Evolutionary conservation across 2,888 invertebrate genomes (phyloP), one percentile per base, ranked within the genome.

Genomic region (Allolobophora icterica): DNA sequence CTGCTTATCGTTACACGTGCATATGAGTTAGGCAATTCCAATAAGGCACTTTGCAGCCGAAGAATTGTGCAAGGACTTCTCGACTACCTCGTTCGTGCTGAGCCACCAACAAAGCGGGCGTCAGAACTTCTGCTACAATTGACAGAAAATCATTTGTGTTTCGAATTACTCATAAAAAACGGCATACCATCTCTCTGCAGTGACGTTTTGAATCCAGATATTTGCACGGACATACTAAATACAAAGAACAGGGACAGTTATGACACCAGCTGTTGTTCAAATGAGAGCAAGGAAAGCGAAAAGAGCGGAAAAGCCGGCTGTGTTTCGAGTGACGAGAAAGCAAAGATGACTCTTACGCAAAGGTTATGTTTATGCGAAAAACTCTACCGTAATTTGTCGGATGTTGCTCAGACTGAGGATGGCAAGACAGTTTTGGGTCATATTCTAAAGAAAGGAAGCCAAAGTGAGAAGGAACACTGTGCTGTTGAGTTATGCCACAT

Each of bases 341-440:
- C 11, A 17, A 34, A 38, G 87, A 24, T 38, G n/a, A 24, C 21
- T 87, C 21, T 24, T 35, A 17, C 19, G 17, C 87, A 87, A 35
- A 87, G 38, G 87, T 34, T 87, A 19, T 21, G 21, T 19, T 4
- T 87, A 33, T 87, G 38, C 38, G 87, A 87, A 24, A 87, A 87
- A 21, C 87, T 87, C n/a, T 35, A 35, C 38, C 30, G 87, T 87
- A 87, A 87, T 87, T 87, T 87, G 24, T 87, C 87, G 35, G 24
- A 24, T 30, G 35, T 87, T 87, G 87, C 87, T 38, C 87, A 35
- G 11, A 87, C 87, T 5, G 35, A 4, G 34, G 35, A 35, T 87
- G 87, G 87, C 19, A 33, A 35, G 87, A 38, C 21, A 21, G 24
- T 87, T 38, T 24, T 87, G 34, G 38, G 34, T 38, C 21, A 38